Base-by-base conservation (phyloP, 2,797 vertebrate species). In the Benthosema pterotum region DNA sequence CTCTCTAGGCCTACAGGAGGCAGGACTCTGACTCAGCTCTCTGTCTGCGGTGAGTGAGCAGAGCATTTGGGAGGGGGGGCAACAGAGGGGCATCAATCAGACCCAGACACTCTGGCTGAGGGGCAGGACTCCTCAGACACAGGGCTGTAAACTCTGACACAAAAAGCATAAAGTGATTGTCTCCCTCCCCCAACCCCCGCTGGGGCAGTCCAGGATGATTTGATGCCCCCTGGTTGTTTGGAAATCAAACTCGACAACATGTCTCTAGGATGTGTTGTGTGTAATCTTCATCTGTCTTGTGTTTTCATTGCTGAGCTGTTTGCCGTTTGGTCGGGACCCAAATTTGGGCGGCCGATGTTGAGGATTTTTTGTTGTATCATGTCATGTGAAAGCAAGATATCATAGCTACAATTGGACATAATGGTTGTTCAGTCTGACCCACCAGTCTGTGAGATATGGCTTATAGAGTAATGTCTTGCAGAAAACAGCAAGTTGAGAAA, bases 41-140 rank as follows among this genome's bases (percentile, higher is more conserved):
- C 58, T 71, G 32, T 48, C 63, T 4, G 22, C 51, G 61, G 60
- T 63, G 66, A 57, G 54, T 65, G 42, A 52, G 57, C 69, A 38
- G 32, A 38, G 32, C 32, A 2, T 11, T 38, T 8, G 32, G 32
- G 32, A n/a, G n/a, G n/a, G n/a, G n/a, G 32, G 1, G 32, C 46
- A 19, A 60, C 63, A 70, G 70, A 69, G 58, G 58, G 52, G 57
- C 68, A 88, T 88, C 83, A 69, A 85, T 87, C 87, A 88, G 32
- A 65, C 63, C 58, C 0, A 62, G 32, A 72, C 73, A 72, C 38
- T 2, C 60, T 67, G 58, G 64, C 74, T 58, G 54, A 77, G 61
- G 80, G 63, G 74, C 63, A 65, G 60, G 56, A n/a, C 67, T 71
- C 75, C 79, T 32, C 7, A 62, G 57, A 72, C 74, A 77, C 70